Conservation (phyloP, 2,113 vertebrate species). For the Dromiciops gliroides region DNA sequence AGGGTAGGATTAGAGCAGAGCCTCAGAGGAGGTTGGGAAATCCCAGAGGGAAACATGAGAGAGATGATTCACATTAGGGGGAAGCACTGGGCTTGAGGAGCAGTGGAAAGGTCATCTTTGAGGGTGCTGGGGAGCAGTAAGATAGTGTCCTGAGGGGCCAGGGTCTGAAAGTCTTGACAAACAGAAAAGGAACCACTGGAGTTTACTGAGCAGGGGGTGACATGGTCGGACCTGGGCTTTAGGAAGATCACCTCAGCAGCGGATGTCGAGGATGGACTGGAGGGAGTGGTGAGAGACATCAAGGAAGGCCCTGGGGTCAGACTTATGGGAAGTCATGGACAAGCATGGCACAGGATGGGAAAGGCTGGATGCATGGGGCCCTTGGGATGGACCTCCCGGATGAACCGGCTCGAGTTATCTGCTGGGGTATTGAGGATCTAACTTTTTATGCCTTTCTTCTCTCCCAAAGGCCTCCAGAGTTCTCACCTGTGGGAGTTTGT, state of each 20-base stretch:
- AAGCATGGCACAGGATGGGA: not conserved
- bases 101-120: not conserved
- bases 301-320: not conserved
- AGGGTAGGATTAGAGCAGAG: not conserved
- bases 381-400: not conserved
- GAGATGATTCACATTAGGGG: not conserved
- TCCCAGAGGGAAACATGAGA: not conserved
- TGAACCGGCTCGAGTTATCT: not conserved
- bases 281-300: not conserved
- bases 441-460: slow-evolving; percentile 25
- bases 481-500: slow-evolving; percentile 84
- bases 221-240: not conserved
- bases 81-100: not conserved
- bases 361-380: not conserved
- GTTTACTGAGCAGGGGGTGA: not conserved
- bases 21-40: too few species aligned
- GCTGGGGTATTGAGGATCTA: not conserved
- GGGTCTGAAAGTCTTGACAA: not conserved
- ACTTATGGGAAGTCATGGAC: not conserved
- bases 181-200: not conserved
- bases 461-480: slow-evolving; percentile 78
- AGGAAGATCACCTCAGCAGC: not conserved
- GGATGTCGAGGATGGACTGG: not conserved
- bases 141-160: not conserved
- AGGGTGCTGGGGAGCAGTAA: too few species aligned